Evolutionary conservation across 2,113 vertebrate species (phyloP), one percentile per base, ranked within the genome.

Genomic region (Epinephelus lanceolatus): DNA sequence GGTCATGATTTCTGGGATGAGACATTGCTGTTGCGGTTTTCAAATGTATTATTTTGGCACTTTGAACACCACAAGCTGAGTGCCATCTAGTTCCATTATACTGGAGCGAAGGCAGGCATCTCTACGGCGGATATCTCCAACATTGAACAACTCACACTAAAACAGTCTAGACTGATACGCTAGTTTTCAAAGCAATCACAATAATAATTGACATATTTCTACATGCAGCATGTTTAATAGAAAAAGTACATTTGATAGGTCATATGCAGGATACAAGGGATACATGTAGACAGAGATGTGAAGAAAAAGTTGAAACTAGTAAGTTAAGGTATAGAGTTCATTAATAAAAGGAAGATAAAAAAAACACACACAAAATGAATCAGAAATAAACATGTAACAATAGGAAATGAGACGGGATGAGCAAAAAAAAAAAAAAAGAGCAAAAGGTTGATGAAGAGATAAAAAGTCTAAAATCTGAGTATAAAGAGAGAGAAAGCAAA

Each of bases 401-500:
- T 19, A 61, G 23, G 15, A 12, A 59, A 81, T 70, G 25, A 23
- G 33, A 57, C 3, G 7, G 12, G 30, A 37, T 37, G 42, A 57
- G 27, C 7, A 12, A 30, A 19, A 30, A 30, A 30, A 30, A 47
- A n/a, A n/a, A 11, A 17, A 37, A 55, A 52, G 25, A 75, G 27
- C 30, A 57, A 76, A 70, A 49, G 40, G 63, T 66, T 69, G 55
- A 62, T 57, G 15, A 85, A 73, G 69, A 76, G 80, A 86, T 55
- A 56, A 42, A 76, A 86, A 74, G 19, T 65, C 9, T 9, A 27
- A 27, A 42, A 77, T 59, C 1, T 6, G 12, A 30, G 23, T 63
- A 85, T 65, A 76, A 84, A 88, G 55, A 68, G 55, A 68, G 23
- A 14, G 40, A 60, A 37, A 45, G 72, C 66, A 74, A 60, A 70